Percentiles rank a stretch among this genome's conserved stretches.
phyloP scores from a whole-genome alignment of 2,888 invertebrate species.

The Theretra japonica region DNA sequence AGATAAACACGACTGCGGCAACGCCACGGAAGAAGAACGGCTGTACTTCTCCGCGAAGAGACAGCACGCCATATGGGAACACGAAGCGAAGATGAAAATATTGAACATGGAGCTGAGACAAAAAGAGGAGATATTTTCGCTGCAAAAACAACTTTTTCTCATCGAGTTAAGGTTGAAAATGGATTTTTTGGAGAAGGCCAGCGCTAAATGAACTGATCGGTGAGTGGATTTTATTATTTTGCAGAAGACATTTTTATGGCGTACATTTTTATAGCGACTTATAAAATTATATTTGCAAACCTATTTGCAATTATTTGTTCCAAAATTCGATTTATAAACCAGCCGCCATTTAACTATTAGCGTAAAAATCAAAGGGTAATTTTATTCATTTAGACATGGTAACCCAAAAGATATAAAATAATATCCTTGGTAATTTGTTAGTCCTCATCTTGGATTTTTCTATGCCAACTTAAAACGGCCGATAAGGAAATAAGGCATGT shows the following conservation, averaged over 20 bases:
- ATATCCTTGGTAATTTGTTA: too few relatives aligned
- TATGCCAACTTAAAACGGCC: neutral
- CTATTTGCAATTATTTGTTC: too few relatives aligned
- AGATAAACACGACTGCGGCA: slow-evolving; percentile 61
- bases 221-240: slow-evolving; percentile 7
- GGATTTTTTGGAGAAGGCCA: slow-evolving; percentile 81
- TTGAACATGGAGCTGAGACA: slow-evolving; percentile 78
- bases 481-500: neutral
- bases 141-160: slow-evolving; percentile 80
- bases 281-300: too few relatives aligned
- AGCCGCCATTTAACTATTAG: too few relatives aligned
- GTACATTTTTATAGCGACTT: too few relatives aligned
- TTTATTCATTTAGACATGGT: too few relatives aligned
- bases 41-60: slow-evolving; percentile 76
- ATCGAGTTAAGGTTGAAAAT: slow-evolving; percentile 80
- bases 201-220: slow-evolving; percentile 61
- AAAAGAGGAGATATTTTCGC: slow-evolving; percentile 80
- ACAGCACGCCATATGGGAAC: slow-evolving; percentile 80
- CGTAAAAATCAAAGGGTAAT: too few relatives aligned
- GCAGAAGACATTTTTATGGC: too few relatives aligned
- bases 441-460: too few relatives aligned
- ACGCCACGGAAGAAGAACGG: slow-evolving; percentile 73
- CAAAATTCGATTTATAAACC: too few relatives aligned
- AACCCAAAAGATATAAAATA: too few relatives aligned
- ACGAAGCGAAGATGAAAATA: slow-evolving; percentile 82